These are phyloP conservation scores for Heliconius eleuchia DNA, from an alignment of 1,140 invertebrate genomes.

Conservation along the genomic window DNA sequence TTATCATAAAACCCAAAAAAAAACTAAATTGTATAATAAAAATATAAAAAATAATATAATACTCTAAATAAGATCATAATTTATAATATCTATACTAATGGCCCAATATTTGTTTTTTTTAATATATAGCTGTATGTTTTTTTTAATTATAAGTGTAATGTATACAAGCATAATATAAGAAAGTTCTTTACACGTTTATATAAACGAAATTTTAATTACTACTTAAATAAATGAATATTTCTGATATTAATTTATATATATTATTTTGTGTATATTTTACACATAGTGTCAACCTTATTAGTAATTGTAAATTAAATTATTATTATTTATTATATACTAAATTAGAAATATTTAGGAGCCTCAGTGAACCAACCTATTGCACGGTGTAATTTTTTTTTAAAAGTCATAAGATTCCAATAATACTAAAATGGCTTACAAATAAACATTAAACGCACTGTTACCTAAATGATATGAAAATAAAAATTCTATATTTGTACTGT, in stretches of 20 bases:
- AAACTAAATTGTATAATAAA: neutral
- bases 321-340: neutral
- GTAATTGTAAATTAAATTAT: neutral
- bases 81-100: neutral
- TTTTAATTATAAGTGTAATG: too few species aligned
- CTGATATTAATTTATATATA: neutral
- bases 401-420: slow-evolving; percentile 1
- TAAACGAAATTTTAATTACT: neutral
- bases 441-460: neutral
- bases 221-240: neutral
- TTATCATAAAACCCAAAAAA: neutral
- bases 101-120: neutral
- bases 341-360: neutral
- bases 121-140: too few species aligned
- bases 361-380: neutral
- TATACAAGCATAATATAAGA: neutral
- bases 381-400: neutral
- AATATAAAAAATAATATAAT: neutral
- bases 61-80: neutral
- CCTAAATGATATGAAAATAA: slow-evolving; percentile 5
- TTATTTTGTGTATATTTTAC: neutral
- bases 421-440: slow-evolving; percentile 5
- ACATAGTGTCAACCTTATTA: neutral
- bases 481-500: neutral
- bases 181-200: neutral